Base-by-base conservation (phyloP, 2,888 invertebrate species). In the Chrysodeixis includens region DNA sequence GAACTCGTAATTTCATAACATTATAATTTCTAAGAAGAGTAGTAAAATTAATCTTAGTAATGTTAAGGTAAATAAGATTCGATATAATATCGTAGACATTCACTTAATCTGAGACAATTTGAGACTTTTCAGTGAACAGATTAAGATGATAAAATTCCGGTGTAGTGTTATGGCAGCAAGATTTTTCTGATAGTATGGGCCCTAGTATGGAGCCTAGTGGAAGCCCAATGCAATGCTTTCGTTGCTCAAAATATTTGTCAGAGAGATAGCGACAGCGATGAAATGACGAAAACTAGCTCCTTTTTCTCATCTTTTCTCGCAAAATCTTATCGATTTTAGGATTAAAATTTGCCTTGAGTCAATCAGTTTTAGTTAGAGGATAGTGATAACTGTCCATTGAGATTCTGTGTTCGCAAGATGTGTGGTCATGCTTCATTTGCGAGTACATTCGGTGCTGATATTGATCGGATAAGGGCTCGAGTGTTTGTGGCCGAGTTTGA, bases 381-480 rank as follows among this genome's bases (percentile, higher is more conserved):
- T n/a, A n/a, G 12, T 16, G 16, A 46, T 18, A 44, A 26, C 8
- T 14, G 22, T 9, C 30, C 54, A 54, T 1, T 56, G n/a, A 22
- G 1, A 26, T 12, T 55, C 16, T 30, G 10, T 46, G 56, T 46
- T 30, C 14, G 1, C 20, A 18, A 35, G 18, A 49, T 53, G 58
- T 30, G 20, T 16, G 7, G 49, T 30, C 18, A 56, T 40, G 7
- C 6, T 18, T 63, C 55, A 57, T 46, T 49, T 55, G 6, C 3
- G 26, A 4, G 6, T 26, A n/a, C 35, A 12, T 32, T 18, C 6
- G 5, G 40, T 26, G 16, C n/a, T 26, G 44, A 56, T 40, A 44
- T 51, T 20, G 12, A 30, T n/a, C 18, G 30, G 40, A 40, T 40
- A n/a, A n/a, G 40, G 40, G 40, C 40, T 40, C 0, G n/a, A 35